phyloP scores from a whole-genome alignment of 2,888 invertebrate genomes.

The Tineola bisselliella region DNA sequence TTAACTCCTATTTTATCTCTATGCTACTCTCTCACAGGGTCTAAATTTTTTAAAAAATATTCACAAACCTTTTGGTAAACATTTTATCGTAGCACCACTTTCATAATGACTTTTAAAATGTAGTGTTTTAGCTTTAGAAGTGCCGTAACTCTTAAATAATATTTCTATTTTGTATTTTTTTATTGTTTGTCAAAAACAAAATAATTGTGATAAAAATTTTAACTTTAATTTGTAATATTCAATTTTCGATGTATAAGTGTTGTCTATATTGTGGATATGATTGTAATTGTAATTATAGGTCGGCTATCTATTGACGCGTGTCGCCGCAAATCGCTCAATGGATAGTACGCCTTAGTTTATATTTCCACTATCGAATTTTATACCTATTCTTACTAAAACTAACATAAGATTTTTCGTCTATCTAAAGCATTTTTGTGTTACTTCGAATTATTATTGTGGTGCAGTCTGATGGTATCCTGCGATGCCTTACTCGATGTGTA shows the following conservation, averaged over 20 bases:
- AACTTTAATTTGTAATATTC: slow-evolving; percentile 3
- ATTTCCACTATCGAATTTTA: slow-evolving; percentile 5
- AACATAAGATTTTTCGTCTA: background rate
- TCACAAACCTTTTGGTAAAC: background rate
- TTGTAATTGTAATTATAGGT: background rate
- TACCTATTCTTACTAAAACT: background rate
- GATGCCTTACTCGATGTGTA: background rate
- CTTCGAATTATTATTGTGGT: background rate
- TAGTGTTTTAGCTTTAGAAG: background rate
- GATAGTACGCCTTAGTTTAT: background rate
- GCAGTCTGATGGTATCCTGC: background rate
- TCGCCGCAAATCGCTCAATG: background rate
- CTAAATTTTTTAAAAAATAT: background rate
- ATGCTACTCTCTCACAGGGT: background rate
- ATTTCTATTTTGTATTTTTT: background rate
- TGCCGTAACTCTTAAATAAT: background rate
- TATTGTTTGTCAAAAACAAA: background rate
- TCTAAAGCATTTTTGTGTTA: slow-evolving; percentile 1
- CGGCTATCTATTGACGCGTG: too few species aligned
- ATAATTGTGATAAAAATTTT: slow-evolving; percentile 2
- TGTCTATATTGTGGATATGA: background rate
- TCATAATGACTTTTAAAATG: background rate
- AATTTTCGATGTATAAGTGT: background rate
- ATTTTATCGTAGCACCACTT: background rate
- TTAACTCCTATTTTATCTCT: background rate